Percentiles rank a stretch among this genome's conserved stretches.
Conservation (phyloP, 2,888 invertebrate species). For the Dicranocentrus wangi region DNA sequence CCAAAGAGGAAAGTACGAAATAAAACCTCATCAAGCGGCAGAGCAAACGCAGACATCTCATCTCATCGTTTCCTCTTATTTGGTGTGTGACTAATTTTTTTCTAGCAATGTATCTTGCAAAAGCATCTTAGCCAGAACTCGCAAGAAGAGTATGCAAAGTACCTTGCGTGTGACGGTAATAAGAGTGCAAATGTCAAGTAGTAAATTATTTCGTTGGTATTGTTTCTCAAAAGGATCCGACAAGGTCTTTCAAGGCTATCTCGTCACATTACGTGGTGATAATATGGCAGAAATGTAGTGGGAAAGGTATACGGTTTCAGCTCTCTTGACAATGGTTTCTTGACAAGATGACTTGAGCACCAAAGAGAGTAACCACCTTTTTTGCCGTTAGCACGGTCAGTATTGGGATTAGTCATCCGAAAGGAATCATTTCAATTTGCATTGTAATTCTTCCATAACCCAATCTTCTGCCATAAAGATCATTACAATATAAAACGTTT, state of each 20-base stretch:
- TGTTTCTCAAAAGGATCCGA: constrained; percentile 43
- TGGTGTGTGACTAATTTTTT: too few species aligned
- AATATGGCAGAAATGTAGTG: background rate
- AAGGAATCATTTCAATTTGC: background rate
- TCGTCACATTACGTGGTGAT: constrained; percentile 3
- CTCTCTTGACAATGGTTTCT: background rate
- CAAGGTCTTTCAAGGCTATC: constrained; percentile 49
- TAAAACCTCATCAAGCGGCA: too few species aligned
- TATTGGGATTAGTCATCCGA: constrained; percentile 13
- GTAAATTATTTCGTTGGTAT: background rate
- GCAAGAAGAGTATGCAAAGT: too few species aligned
- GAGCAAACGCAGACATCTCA: too few species aligned
- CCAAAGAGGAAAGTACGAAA: too few species aligned
- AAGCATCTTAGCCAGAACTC: too few species aligned
- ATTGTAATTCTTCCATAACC: background rate
- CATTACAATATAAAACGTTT: background rate
- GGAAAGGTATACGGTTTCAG: background rate
- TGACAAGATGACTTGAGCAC: too few species aligned
- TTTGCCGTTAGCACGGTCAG: too few species aligned
- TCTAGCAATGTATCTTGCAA: too few species aligned
- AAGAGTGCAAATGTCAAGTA: constrained; percentile 24
- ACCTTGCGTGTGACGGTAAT: background rate
- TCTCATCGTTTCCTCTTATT: too few species aligned
- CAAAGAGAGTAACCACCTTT: too few species aligned
- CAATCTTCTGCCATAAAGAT: background rate